Percentiles rank a stretch among this genome's conserved stretches.
phyloP scores from a whole-genome alignment of 1,140 invertebrate genomes.

The Microplitis demolitor region DNA sequence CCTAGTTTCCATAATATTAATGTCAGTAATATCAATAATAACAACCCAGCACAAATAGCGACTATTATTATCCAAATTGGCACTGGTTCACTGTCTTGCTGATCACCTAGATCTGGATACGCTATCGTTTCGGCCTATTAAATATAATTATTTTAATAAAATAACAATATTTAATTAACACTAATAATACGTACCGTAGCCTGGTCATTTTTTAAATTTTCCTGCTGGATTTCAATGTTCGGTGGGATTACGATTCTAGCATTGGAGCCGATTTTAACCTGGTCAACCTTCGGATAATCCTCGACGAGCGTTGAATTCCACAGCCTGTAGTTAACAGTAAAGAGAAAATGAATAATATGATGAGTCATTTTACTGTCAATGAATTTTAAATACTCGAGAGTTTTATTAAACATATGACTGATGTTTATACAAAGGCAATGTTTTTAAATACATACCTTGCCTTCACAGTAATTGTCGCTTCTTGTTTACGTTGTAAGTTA shows the following conservation, averaged over 20 bases:
- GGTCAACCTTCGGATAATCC: slow-evolving; percentile 84
- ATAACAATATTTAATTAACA: slow-evolving; percentile 14
- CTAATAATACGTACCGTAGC: slow-evolving; percentile 61
- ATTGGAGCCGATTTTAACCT: slow-evolving; percentile 78
- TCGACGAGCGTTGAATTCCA: slow-evolving; percentile 91
- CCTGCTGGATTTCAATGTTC: slow-evolving; percentile 74
- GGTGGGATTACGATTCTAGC: slow-evolving; percentile 75
- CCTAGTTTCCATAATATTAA: slow-evolving; percentile 82
- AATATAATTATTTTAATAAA: slow-evolving; percentile 35
- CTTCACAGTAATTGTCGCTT: slow-evolving; percentile 77
- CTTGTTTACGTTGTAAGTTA: slow-evolving; percentile 74
- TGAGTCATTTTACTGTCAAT: not conserved
- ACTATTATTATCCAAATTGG: slow-evolving; percentile 85
- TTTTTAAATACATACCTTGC: slow-evolving; percentile 62
- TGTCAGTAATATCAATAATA: slow-evolving; percentile 79
- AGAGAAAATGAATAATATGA: slow-evolving; percentile 1
- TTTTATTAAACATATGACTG: not conserved
- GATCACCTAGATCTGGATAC: slow-evolving; percentile 76
- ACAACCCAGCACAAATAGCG: slow-evolving; percentile 76
- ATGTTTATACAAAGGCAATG: slow-evolving; percentile 16
- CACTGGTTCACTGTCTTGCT: slow-evolving; percentile 69
- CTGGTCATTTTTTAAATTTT: slow-evolving; percentile 68
- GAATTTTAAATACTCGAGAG: not conserved
- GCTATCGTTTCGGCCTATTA: slow-evolving; percentile 79
- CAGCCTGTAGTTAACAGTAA: slow-evolving; percentile 61